Base-by-base conservation (phyloP, 2,113 vertebrate species). In the Castor canadensis region DNA sequence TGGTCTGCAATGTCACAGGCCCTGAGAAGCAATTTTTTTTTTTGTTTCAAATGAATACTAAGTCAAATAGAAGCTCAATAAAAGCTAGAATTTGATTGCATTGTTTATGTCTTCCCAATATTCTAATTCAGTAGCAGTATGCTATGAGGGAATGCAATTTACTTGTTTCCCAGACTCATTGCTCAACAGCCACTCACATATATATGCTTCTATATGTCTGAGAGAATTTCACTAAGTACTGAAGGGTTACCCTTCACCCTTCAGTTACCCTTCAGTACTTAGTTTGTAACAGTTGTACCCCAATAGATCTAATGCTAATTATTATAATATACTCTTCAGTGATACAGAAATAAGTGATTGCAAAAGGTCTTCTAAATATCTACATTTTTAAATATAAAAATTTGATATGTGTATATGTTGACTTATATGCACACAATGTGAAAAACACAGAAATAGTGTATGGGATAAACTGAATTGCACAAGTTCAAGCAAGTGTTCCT, bases 81-180 rank as follows among this genome's bases (percentile, higher is more conserved):
- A 98, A 98, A 98, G 87, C 86, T 94, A 97, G 95, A 98, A 97
- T 98, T 98, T 98, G 98, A 98, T 98, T 98, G 96, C 96, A 96
- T 98, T 98, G 98, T 98, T 98, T 98, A 98, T 97, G 97, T 98
- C 98, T 98, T 96, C 92, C 96, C 98, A 98, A 95, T 98, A 98
- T 98, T 98, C 98, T 98, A 98, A 98, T 98, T 98, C 98, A 97
- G 96, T 98, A 98, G 97, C 98, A 98, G 96, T 98, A 98, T 98
- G 97, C 96, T 96, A 96, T 86, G 96, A 98, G 98, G 98, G 98
- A 98, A 98, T 98, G 96, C 93, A 98, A 98, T 98, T 99, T 98
- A 97, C 95, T 97, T 98, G 93, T 98, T 98, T 98, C 98, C 95
- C 96, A 97, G 97, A 98, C 96, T 98, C 97, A 97, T 97, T 98